Percentiles rank a stretch among this genome's conserved stretches.
Evolutionary conservation across 1,140 invertebrate species (phyloP).

Genomic region (Diachasma alloeum): DNA sequence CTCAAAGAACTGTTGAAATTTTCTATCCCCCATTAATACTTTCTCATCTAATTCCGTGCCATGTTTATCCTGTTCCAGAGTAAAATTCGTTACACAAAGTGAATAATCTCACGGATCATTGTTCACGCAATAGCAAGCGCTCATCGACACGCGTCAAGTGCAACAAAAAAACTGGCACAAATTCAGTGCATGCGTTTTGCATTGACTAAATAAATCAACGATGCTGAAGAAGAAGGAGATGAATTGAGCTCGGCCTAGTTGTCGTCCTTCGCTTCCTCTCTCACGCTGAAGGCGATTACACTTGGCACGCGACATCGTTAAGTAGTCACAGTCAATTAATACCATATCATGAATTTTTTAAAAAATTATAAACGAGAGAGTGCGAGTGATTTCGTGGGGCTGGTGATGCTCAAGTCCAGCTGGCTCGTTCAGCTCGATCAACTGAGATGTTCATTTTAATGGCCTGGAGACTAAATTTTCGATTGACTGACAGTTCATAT

Average conservation of each 20-base stretch:
- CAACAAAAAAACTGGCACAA: not conserved
- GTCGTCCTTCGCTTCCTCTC: not conserved
- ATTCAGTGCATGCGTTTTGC: not conserved
- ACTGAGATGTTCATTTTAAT: not conserved
- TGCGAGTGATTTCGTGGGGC: not conserved
- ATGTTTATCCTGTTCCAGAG: not conserved
- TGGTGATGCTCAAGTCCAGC: not conserved
- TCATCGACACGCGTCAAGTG: not conserved
- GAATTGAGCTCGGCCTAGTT: conserved; percentile 21
- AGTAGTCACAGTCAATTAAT: conserved; percentile 19
- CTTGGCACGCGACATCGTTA: conserved; percentile 1
- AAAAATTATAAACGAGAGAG: not conserved
- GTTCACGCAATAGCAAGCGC: not conserved
- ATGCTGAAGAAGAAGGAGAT: not conserved
- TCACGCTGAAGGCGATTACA: not conserved
- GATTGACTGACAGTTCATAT: not conserved
- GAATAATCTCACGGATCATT: not conserved
- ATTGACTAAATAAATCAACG: not conserved
- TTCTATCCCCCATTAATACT: not conserved
- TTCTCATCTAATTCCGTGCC: not conserved
- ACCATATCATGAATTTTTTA: conserved; percentile 23
- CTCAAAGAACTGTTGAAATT: not conserved
- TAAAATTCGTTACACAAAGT: not conserved
- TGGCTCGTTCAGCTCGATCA: not conserved
- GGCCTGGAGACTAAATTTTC: not conserved